Evolutionary conservation across 37 sponge, comb jelly and placozoan genomes (phyloP).

Genomic region (Petrosia ficiformis): DNA sequence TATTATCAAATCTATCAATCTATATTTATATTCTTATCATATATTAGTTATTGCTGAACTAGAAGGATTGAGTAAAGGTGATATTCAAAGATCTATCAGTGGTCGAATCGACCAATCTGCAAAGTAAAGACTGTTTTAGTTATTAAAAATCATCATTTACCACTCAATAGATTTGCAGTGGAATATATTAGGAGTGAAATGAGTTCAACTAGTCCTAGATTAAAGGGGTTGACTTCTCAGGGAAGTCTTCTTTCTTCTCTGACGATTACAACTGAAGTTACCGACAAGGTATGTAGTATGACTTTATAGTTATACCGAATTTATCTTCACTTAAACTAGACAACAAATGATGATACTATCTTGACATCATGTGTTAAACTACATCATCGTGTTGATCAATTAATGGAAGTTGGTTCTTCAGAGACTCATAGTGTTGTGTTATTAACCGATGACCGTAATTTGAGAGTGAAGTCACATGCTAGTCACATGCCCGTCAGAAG

Average conservation of each 20-base stretch:
- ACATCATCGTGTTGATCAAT: conserved; percentile 19
- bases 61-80: conserved; percentile 71
- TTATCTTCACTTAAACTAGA: conserved; percentile 19
- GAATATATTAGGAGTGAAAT: conserved; percentile 27
- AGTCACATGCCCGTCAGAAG: conserved; percentile 54
- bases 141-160: neutral
- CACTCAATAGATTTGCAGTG: conserved; percentile 19
- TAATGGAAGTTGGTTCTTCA: neutral
- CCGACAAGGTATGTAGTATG: conserved; percentile 27
- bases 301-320: neutral
- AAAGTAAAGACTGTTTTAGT: neutral
- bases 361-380: conserved; percentile 53
- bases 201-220: neutral
- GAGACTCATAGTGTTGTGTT: conserved; percentile 56
- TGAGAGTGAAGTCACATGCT: conserved; percentile 84
- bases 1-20: neutral
- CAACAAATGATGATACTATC: conserved; percentile 81
- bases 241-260: conserved; percentile 58
- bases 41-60: conserved; percentile 60
- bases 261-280: conserved; percentile 53
- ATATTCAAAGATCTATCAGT: neutral
- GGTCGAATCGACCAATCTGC: no score
- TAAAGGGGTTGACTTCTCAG: conserved; percentile 63
- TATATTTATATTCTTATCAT: neutral
- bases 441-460: conserved; percentile 86